Percentiles rank a stretch among this genome's conserved stretches.
These are phyloP conservation scores for Drosophila lowei DNA, from an alignment of 1,140 invertebrate species.

Conservation along the genomic window DNA sequence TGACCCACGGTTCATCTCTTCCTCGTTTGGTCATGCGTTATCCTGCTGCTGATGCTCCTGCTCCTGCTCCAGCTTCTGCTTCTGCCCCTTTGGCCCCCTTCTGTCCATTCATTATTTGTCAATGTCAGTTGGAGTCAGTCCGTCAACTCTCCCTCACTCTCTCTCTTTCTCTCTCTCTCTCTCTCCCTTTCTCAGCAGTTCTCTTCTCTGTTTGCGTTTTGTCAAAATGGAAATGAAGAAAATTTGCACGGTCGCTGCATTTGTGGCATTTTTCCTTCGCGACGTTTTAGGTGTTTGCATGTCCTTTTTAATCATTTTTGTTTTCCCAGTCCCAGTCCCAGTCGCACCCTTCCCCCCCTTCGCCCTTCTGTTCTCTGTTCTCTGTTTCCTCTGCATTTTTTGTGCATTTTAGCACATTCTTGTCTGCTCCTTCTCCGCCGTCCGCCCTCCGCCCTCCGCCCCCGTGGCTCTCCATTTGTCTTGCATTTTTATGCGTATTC, in stretches of 20 bases:
- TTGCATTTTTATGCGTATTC: conserved; percentile 80
- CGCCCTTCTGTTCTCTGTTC: not conserved
- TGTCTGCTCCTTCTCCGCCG: conserved; percentile 25
- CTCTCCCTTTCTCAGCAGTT: not conserved
- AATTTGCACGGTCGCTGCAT: conserved; percentile 80
- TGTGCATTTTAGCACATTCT: conserved; percentile 71
- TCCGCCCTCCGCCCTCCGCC: not conserved
- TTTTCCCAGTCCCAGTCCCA: conserved; percentile 27
- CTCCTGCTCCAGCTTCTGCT: conserved; percentile 23
- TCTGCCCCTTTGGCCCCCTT: conserved; percentile 26
- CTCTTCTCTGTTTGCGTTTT: conserved; percentile 73
- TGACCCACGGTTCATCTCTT: conserved; percentile 16
- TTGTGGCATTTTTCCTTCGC: conserved; percentile 75
- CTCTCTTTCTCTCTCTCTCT: conserved; percentile 15
- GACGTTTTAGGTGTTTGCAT: conserved; percentile 80
- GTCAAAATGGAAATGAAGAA: conserved; percentile 81
- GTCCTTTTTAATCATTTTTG: conserved; percentile 80
- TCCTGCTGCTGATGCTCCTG: conserved; percentile 16
- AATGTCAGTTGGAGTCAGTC: conserved; percentile 78
- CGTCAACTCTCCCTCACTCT: conserved; percentile 54
- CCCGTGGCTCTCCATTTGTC: conserved; percentile 57
- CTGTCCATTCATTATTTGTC: conserved; percentile 78
- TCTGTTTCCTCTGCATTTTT: conserved; percentile 51
- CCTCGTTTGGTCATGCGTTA: conserved; percentile 8
- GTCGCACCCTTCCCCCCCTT: not conserved